A percentile compares a stretch with the other conserved stretches of the same genome.
Evolutionary conservation across 2,888 invertebrate genomes (phyloP).

Genomic region (Nomada fucata): DNA sequence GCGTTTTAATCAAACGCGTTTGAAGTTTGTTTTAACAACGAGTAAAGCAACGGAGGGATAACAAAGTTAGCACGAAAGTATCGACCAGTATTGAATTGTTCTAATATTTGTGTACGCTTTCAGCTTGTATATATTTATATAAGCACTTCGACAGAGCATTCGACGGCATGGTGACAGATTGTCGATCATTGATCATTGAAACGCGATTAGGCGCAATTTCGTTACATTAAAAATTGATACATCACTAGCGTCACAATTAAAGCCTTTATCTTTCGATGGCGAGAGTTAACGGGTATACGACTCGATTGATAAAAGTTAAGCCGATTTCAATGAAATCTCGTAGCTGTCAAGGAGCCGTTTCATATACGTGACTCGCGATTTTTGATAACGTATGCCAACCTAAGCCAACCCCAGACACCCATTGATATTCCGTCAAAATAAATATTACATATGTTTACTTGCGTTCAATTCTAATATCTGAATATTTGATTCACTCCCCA

Average conservation of each 20-base stretch:
- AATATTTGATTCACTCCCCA: too few species aligned
- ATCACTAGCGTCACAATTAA: constrained; percentile 4
- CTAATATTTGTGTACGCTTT: too few species aligned
- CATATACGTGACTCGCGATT: not conserved
- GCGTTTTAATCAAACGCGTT: too few species aligned
- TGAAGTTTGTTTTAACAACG: too few species aligned
- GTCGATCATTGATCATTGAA: not conserved
- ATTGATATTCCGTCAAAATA: constrained; percentile 20
- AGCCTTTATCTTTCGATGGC: not conserved
- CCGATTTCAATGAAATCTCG: constrained; percentile 22
- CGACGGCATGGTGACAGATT: not conserved
- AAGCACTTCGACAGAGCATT: not conserved
- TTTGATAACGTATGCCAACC: not conserved
- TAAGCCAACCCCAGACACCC: not conserved
- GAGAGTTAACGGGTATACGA: not conserved
- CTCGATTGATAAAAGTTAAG: constrained; percentile 2
- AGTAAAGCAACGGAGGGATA: too few species aligned
- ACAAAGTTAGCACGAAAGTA: too few species aligned
- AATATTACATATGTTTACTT: constrained; percentile 24
- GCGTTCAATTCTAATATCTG: not conserved
- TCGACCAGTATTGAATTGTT: too few species aligned
- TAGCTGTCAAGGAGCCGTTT: not conserved
- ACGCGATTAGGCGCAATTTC: not conserved
- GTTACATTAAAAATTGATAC: not conserved
- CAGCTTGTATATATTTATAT: not conserved